phyloP scores from a whole-genome alignment of 2,797 vertebrate species.

The Pseudochirops cupreus region DNA sequence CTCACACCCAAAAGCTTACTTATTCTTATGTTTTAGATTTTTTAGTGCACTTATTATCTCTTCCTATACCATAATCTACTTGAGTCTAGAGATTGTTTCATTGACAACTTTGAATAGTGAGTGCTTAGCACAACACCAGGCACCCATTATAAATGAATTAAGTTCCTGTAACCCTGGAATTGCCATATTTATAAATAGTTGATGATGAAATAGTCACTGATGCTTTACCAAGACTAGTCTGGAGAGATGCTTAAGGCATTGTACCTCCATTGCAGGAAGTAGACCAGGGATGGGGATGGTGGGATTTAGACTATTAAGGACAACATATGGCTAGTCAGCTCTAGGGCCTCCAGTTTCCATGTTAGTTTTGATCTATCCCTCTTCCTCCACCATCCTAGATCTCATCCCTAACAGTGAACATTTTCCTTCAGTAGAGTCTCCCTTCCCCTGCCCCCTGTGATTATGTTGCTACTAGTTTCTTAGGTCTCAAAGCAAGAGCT shows the following conservation, averaged over 20 bases:
- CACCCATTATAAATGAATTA: not conserved
- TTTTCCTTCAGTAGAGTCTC: not conserved
- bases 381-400: not conserved
- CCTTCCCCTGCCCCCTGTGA: not conserved
- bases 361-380: not conserved
- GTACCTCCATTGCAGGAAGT: not conserved
- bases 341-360: not conserved
- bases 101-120: not conserved
- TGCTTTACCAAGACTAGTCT: not conserved
- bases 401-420: not conserved
- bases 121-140: not conserved
- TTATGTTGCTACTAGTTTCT: not conserved
- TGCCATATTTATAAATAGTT: not conserved
- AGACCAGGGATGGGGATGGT: not conserved
- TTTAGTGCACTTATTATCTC: not conserved
- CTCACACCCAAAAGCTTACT: not conserved
- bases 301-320: not conserved
- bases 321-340: too few relatives aligned
- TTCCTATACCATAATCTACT: not conserved
- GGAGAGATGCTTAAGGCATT: not conserved
- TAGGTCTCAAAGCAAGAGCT: constrained; percentile 63
- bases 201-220: not conserved
- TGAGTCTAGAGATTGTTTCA: not conserved
- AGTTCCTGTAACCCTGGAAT: not conserved
- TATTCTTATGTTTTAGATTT: not conserved